Conservation (phyloP, 2,113 vertebrate genomes). For the Pollachius pollachius region DNA sequence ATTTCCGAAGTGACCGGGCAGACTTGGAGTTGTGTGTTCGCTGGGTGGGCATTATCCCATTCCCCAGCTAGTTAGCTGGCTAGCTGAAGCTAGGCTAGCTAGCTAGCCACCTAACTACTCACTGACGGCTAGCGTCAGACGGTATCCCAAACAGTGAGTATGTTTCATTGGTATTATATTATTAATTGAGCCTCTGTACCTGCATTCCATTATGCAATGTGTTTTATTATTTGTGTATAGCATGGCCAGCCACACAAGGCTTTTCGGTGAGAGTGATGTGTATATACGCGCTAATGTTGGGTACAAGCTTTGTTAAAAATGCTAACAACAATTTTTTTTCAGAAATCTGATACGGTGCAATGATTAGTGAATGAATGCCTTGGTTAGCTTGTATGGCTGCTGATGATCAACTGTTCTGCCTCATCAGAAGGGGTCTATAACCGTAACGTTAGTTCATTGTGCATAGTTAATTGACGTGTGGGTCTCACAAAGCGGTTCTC, state of each 20-base stretch:
- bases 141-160: conserved; percentile 43
- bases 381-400: no score
- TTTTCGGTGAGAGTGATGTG: no score
- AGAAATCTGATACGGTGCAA: no score
- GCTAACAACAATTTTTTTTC: no score
- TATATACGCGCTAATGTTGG: no score
- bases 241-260: no score
- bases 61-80: conserved; percentile 60
- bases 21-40: conserved; percentile 40
- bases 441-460: conserved; percentile 11
- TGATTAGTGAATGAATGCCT: no score
- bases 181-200: neutral
- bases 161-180: neutral
- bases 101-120: conserved; percentile 35
- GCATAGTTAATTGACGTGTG: conserved; percentile 13
- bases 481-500: neutral
- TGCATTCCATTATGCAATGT: no score
- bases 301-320: no score
- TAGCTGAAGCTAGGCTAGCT: conserved; percentile 55
- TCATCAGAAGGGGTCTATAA: neutral
- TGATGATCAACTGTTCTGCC: no score
- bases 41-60: conserved; percentile 62
- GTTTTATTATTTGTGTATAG: no score
- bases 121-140: conserved; percentile 14
- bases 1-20: conserved; percentile 12